Evolutionary conservation across 1,140 invertebrate genomes (phyloP).

Genomic region (Hormaphis cornu): DNA sequence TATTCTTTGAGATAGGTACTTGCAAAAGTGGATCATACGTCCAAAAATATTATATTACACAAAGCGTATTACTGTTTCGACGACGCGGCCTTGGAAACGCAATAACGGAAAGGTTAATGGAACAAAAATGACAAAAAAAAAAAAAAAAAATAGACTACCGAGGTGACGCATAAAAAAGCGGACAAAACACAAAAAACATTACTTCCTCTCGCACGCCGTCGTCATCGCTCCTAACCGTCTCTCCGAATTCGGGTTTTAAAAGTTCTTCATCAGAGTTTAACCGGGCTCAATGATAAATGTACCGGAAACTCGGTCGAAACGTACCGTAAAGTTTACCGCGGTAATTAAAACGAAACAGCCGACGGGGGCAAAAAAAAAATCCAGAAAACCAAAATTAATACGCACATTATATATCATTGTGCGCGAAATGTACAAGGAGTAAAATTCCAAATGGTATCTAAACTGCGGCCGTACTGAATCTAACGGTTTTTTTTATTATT

Average conservation of each 20-base stretch:
- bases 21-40: too few relatives aligned
- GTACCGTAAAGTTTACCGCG: conserved; percentile 28
- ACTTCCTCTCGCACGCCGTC: background rate
- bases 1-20: too few relatives aligned
- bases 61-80: too few relatives aligned
- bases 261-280: conserved; percentile 30
- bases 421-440: conserved; percentile 4
- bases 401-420: too few relatives aligned
- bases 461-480: too few relatives aligned
- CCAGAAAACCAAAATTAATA: conserved; percentile 29
- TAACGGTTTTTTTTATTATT: conserved; percentile 20
- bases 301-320: conserved; percentile 22
- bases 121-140: too few relatives aligned
- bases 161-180: background rate
- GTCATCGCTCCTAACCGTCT: background rate
- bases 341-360: conserved; percentile 31
- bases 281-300: conserved; percentile 32
- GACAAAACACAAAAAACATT: conserved; percentile 16
- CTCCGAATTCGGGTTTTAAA: conserved; percentile 17
- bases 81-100: background rate
- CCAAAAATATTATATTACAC: too few relatives aligned
- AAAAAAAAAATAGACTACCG: background rate
- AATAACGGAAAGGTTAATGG: background rate
- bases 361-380: conserved; percentile 2
- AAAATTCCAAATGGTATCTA: conserved; percentile 14